Evolutionary conservation across 1,140 invertebrate genomes (phyloP).

Genomic region (Atta cephalotes): DNA sequence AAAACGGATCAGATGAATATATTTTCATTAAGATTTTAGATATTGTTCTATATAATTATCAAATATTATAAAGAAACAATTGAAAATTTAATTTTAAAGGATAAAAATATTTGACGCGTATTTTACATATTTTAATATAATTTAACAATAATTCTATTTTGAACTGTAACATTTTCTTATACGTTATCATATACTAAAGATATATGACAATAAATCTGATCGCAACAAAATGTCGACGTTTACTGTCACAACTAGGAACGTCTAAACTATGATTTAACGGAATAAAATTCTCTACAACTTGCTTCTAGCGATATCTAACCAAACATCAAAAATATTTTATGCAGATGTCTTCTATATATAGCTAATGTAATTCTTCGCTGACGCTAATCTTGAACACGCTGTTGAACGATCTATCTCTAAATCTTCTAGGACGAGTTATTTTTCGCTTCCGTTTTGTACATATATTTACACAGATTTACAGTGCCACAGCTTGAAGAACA

Average conservation of each 20-base stretch:
- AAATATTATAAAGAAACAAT: not conserved
- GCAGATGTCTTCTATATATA: slow-evolving; percentile 37
- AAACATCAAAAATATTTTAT: slow-evolving; percentile 63
- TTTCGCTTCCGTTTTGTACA: slow-evolving; percentile 63
- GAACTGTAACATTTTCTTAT: not conserved
- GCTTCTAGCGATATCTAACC: slow-evolving; percentile 33
- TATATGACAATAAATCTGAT: not conserved
- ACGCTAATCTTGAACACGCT: slow-evolving; percentile 67
- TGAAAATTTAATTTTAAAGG: slow-evolving; percentile 5
- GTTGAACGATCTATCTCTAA: slow-evolving; percentile 58
- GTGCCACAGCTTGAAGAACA: slow-evolving; percentile 68
- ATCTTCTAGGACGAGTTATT: slow-evolving; percentile 50
- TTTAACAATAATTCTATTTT: not conserved
- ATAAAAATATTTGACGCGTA: not conserved
- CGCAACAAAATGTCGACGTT: not conserved
- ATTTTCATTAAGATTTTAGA: too few relatives aligned
- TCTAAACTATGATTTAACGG: slow-evolving; percentile 16
- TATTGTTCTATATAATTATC: too few relatives aligned
- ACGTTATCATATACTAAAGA: too few relatives aligned
- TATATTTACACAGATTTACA: slow-evolving; percentile 73
- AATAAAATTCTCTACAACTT: slow-evolving; percentile 61
- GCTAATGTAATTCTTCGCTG: slow-evolving; percentile 57
- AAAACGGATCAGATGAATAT: too few relatives aligned
- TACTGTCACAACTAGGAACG: not conserved
- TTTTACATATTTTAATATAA: not conserved